Percentiles rank a stretch among this genome's conserved stretches.
These are phyloP conservation scores for Saccostrea echinata DNA, from an alignment of 1,140 invertebrate genomes.

Conservation along the genomic window DNA sequence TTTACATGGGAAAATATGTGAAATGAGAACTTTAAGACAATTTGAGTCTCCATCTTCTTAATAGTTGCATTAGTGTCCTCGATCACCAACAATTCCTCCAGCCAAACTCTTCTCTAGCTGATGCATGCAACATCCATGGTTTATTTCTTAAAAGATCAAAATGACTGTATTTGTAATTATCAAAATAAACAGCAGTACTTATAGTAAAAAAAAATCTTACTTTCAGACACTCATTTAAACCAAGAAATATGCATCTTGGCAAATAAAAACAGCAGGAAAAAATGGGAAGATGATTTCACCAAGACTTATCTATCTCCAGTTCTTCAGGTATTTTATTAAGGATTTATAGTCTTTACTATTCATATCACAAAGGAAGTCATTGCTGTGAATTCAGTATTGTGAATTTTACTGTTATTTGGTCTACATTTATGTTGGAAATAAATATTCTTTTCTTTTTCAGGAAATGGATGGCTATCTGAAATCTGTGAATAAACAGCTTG, in stretches of 20 bases:
- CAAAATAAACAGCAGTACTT: too few relatives aligned
- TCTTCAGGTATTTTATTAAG: slow-evolving; percentile 54
- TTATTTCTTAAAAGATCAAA: too few relatives aligned
- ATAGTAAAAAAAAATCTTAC: too few relatives aligned
- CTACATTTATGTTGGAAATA: background rate
- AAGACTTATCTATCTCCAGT: slow-evolving; percentile 52
- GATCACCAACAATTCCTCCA: too few relatives aligned
- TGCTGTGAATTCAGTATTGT: too few relatives aligned
- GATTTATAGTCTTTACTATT: too few relatives aligned
- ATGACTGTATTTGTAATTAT: too few relatives aligned
- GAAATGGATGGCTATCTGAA: slow-evolving; percentile 51
- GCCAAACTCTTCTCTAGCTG: too few relatives aligned
- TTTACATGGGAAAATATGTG: too few relatives aligned
- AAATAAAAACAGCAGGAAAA: slow-evolving; percentile 41
- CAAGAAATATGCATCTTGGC: slow-evolving; percentile 12
- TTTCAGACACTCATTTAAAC: background rate
- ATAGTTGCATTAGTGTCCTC: background rate
- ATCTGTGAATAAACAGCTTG: slow-evolving; percentile 47
- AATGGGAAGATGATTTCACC: slow-evolving; percentile 64
- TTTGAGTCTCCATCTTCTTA: background rate
- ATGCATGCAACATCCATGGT: too few relatives aligned
- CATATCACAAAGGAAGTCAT: too few relatives aligned
- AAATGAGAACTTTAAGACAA: background rate
- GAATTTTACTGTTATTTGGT: background rate
- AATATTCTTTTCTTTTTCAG: slow-evolving; percentile 46